A percentile compares a stretch with the other conserved stretches of the same genome.
Evolutionary conservation across 2,888 invertebrate genomes (phyloP).

Genomic region (Harpalus rufipes): DNA sequence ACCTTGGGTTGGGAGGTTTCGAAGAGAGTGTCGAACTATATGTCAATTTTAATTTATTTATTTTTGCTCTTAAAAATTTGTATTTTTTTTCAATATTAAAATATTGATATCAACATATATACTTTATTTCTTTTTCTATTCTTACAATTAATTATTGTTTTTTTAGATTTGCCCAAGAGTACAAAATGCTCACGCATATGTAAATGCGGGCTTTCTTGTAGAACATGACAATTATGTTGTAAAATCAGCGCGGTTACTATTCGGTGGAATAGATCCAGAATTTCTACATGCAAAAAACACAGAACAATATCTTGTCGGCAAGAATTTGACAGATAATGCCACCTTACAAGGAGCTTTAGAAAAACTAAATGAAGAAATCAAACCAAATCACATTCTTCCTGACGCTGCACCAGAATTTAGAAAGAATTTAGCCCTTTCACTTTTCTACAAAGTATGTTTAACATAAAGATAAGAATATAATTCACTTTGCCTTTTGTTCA

Average conservation of each 20-base stretch:
- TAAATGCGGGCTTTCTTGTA: slow-evolving; percentile 86
- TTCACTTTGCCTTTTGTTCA: too few relatives aligned
- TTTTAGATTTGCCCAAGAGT: slow-evolving; percentile 84
- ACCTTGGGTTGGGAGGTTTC: too few relatives aligned
- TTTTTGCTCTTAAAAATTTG: too few relatives aligned
- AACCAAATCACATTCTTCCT: slow-evolving; percentile 81
- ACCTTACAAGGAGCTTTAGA: slow-evolving; percentile 77
- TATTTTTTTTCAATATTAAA: too few relatives aligned
- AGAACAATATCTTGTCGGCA: slow-evolving; percentile 77
- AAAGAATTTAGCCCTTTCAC: slow-evolving; percentile 83
- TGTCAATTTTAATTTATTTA: too few relatives aligned
- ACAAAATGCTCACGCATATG: slow-evolving; percentile 86
- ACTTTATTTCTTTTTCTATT: too few relatives aligned
- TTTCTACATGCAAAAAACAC: slow-evolving; percentile 78
- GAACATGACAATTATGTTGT: slow-evolving; percentile 78
- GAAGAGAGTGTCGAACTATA: too few relatives aligned
- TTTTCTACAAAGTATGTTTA: slow-evolving; percentile 86
- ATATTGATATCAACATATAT: too few relatives aligned
- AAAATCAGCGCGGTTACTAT: slow-evolving; percentile 80
- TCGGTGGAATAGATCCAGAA: slow-evolving; percentile 81
- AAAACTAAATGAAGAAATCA: slow-evolving; percentile 80
- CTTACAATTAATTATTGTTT: background rate
- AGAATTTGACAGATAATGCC: slow-evolving; percentile 74
- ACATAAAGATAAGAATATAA: background rate
- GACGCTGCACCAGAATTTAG: slow-evolving; percentile 85